Conservation (phyloP, 1,140 invertebrate genomes). For the Steinernema khuongi region DNA sequence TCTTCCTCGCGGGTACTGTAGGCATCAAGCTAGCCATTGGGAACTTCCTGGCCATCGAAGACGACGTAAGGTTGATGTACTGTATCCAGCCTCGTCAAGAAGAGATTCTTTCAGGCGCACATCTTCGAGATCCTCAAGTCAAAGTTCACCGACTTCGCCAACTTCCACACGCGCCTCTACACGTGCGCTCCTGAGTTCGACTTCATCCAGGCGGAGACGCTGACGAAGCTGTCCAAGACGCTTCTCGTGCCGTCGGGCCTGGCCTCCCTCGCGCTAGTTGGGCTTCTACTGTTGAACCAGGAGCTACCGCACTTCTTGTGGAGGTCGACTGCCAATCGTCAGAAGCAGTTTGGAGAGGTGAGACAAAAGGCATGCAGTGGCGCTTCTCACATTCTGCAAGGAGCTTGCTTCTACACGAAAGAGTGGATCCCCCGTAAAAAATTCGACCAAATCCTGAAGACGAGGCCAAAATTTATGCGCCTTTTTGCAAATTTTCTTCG, state of each 20-base stretch:
- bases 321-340: slow-evolving; percentile 10
- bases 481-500: no score
- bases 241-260: slow-evolving; percentile 65
- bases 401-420: no score
- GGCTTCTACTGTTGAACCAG: slow-evolving; percentile 27
- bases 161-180: slow-evolving; percentile 77
- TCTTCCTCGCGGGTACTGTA: slow-evolving; percentile 58
- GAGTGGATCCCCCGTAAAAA: no score
- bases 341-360: neutral
- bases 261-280: slow-evolving; percentile 59
- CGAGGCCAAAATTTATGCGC: no score
- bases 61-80: slow-evolving; percentile 62
- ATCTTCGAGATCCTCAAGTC: slow-evolving; percentile 72
- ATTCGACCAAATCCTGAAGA: no score
- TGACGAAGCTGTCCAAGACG: slow-evolving; percentile 63
- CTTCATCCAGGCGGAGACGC: slow-evolving; percentile 65
- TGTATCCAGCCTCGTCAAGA: slow-evolving; percentile 8
- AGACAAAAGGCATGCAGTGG: no score
- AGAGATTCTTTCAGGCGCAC: slow-evolving; percentile 64
- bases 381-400: no score
- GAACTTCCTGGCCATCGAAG: slow-evolving; percentile 61
- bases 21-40: slow-evolving; percentile 62
- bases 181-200: slow-evolving; percentile 78
- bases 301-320: slow-evolving; percentile 25
- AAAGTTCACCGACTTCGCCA: slow-evolving; percentile 71